phyloP scores from a whole-genome alignment of 2,797 vertebrate species.

The Nasua narica region DNA sequence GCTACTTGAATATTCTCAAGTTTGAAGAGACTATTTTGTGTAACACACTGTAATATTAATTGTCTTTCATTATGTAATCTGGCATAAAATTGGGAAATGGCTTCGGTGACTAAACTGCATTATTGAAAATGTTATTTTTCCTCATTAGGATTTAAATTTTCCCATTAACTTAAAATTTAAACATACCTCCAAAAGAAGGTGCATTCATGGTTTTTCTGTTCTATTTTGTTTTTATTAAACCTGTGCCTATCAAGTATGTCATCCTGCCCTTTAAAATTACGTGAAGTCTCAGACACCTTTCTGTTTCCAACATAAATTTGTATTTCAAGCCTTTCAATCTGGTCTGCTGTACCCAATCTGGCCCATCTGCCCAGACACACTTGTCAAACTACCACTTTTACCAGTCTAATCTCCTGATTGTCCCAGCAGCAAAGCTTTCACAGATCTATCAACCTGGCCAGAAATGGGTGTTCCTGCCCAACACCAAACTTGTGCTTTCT shows the following conservation, averaged over 20 bases:
- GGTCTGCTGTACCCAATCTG: neutral
- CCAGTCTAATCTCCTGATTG: neutral
- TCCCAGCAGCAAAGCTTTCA: neutral
- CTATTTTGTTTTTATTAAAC: neutral
- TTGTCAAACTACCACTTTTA: neutral
- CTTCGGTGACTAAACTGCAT: neutral
- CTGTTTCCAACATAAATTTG: neutral
- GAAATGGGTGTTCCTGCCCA: neutral
- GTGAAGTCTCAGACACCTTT: neutral
- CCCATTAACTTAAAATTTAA: neutral
- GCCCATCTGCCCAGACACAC: neutral
- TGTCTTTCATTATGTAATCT: conserved; percentile 9
- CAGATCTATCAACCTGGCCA: neutral
- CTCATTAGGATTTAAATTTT: neutral
- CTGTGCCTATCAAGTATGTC: neutral
- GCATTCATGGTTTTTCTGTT: neutral
- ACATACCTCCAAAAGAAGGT: neutral
- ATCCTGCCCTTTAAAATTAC: neutral
- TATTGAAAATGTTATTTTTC: neutral
- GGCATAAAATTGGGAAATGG: neutral
- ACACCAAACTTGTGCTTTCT: neutral
- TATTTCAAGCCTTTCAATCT: neutral
- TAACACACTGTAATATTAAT: neutral
- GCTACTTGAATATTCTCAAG: neutral
- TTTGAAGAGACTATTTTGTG: neutral